Evolutionary conservation across 2,113 vertebrate species (phyloP), one percentile per base, ranked within the genome.

Genomic region (Bostrychus sinensis): DNA sequence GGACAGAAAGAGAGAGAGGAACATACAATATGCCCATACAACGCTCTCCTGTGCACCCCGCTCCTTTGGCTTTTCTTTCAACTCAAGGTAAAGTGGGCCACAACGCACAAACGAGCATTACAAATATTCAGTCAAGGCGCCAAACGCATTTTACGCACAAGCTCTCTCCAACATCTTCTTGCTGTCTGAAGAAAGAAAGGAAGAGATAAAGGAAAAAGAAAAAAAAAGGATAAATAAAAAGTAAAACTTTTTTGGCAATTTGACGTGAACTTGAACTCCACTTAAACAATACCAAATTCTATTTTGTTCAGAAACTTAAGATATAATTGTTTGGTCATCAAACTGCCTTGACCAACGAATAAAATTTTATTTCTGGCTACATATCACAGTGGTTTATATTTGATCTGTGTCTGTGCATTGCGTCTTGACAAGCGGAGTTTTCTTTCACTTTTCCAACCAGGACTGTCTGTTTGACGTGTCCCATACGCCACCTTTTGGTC

Each of bases 11-110:
- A 82, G 86, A 81, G 88, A 84, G 88, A 88, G 90, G 26, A 41
- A 32, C 53, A 66, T 55, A 55, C 53, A 55, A 55, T 55, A 55
- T 55, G 53, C 32, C 62, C 19, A 51, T 61, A 80, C 62, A 78
- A 77, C 48, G 70, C 63, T 63, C 62, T 46, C 91, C 54, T 34
- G 63, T 53, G 92, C 93, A 91, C 94, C 93, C 94, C 93, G 94
- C 94, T 94, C 92, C 94, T 93, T 91, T 92, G 90, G 92, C 91
- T 92, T 93, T 94, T 92, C 89, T 93, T 94, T 95, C 93, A 92
- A 93, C 94, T 93, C 91, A 93, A 93, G 82, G 87, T 89, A 88
- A 81, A 91, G 91, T 91, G 30, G 92, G 91, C 86, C 90, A 92
- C 92, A 91, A 23, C 48, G 43, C 48, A 94, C 93, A 92, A 55